Evolutionary conservation across 1,140 invertebrate species (phyloP), one percentile per base, ranked within the genome.

Genomic region (Apis laboriosa): DNA sequence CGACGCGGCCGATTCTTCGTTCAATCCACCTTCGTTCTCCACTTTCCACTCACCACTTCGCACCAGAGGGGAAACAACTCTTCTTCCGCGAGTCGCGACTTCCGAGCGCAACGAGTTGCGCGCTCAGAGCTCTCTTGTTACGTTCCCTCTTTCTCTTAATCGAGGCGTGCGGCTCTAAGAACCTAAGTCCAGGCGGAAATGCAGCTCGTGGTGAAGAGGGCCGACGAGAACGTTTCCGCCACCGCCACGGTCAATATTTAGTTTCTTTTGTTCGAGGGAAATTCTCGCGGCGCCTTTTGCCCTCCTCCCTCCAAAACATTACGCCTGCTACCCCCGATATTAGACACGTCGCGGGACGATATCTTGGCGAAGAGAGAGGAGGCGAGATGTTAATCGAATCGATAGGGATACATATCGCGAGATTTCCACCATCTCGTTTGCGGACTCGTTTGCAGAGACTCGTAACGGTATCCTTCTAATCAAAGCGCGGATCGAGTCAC

Each of bases 191-290:
- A 43, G 5, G 53, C 74, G 56, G 73, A 77, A 75, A 75, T 19
- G 49, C 71, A 21, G 55, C 34, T 80, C 70, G 67, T 24, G 28
- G 78, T 60, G 55, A 68, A 81, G 34, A 43, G 64, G 55, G 63
- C n/a, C 53, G 49, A 15, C 1, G 17, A 17, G 79, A 76, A 76
- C 61, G 56, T 67, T 43, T 67, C 53, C 51, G 53, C 43, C 9
- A 43, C 21, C 49, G 17, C 53, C 49, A 60, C 55, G n/a, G 73
- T 82, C 73, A 82, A 82, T 82, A 70, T 82, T 82, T 82, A 58
- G 64, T n/a, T 77, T 77, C 73, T 75, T 82, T 75, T 49, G 12
- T 56, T 34, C 67, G 9, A 43, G 11, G 17, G 4, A 24, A 51
- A 24, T 60, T 15, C 56, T 24, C 28, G 3, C 3, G 9, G 56